Base-by-base conservation (phyloP, 2,113 vertebrate species). In the Anseranas semipalmata region DNA sequence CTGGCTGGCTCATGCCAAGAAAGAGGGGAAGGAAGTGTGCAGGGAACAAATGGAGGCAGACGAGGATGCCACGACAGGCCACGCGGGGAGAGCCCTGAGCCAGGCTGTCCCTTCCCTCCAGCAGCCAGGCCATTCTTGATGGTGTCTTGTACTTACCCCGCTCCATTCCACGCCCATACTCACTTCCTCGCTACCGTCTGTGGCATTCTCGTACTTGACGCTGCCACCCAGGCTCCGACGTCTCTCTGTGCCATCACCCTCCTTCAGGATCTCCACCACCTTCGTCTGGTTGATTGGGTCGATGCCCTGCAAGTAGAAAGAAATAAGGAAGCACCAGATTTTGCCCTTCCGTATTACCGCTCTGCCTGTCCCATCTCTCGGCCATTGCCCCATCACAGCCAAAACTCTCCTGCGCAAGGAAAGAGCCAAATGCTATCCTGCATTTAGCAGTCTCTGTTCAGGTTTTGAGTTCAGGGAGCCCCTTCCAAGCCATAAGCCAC, bases 121-220 rank as follows among this genome's bases (percentile, higher is more conserved):
- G 94, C 88, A 92, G 96, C 96, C 90, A 1, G 93, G 96, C 93
- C 91, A 84, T 93, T 97, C 97, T 97, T 98, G 98, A 98, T 97
- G 94, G 98, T 99, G 98, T 99, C 98, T 95, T 98, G 99, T 98
- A 99, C 99, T 99, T 98, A 99, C 99, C 99, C 99, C 99, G 10
- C 98, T 99, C 99, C 99, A 99, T 97, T 99, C 99, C 97, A 99
- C 98, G 88, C 98, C 98, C 99, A 99, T 99, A 98, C 99, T 99
- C 97, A 98, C 99, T 98, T 99, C 99, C 98, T 99, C 99, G 89
- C 98, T 99, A 87, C 99, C 98, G 97, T 99, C 99, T 75, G 98
- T 98, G 97, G 98, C 97, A 92, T 96, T 99, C 97, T 99, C 99
- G 4, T 99, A 99, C 97, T 99, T 99, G 95, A 99, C 99, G 19